A percentile compares a stretch with the other conserved stretches of the same genome.
Conservation (phyloP, 2,888 invertebrate genomes). For the Venusia cambrica region DNA sequence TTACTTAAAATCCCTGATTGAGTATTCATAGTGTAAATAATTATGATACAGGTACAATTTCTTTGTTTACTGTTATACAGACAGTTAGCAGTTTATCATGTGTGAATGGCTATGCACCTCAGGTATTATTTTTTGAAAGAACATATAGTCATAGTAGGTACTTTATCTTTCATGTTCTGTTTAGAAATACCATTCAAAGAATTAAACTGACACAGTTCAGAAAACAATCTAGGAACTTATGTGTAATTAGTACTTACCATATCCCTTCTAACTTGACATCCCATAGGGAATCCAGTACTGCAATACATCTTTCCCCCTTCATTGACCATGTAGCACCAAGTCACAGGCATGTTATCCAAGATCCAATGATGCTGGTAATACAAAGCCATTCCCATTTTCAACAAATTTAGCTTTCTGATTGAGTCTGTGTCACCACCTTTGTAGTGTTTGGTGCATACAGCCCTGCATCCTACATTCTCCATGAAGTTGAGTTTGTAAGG, state of each 20-base stretch:
- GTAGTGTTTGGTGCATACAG: slow-evolving; percentile 86
- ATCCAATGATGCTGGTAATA: slow-evolving; percentile 99
- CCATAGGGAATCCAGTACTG: slow-evolving; percentile 98
- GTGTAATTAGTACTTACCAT: slow-evolving; percentile 50
- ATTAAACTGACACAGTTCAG: too few species aligned
- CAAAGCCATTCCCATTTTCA: slow-evolving; percentile 95
- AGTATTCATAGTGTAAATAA: too few species aligned
- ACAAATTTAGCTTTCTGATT: slow-evolving; percentile 86
- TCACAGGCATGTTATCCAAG: slow-evolving; percentile 99
- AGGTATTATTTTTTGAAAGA: too few species aligned
- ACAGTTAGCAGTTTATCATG: too few species aligned
- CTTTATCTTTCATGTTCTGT: too few species aligned
- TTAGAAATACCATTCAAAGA: too few species aligned
- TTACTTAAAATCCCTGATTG: too few species aligned
- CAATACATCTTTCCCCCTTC: slow-evolving; percentile 89
- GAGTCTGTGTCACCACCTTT: slow-evolving; percentile 82
- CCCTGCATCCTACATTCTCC: slow-evolving; percentile 83
- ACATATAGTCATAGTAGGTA: too few species aligned
- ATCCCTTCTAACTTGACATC: slow-evolving; percentile 89
- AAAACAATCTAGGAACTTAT: too few species aligned
- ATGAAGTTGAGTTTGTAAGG: slow-evolving; percentile 94
- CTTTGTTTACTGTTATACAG: too few species aligned
- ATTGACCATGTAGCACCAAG: slow-evolving; percentile 95
- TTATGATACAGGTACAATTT: too few species aligned
- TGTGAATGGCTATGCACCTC: too few species aligned